Evolutionary conservation across 1,140 invertebrate genomes (phyloP).

Genomic region (Drosophila albomicans): DNA sequence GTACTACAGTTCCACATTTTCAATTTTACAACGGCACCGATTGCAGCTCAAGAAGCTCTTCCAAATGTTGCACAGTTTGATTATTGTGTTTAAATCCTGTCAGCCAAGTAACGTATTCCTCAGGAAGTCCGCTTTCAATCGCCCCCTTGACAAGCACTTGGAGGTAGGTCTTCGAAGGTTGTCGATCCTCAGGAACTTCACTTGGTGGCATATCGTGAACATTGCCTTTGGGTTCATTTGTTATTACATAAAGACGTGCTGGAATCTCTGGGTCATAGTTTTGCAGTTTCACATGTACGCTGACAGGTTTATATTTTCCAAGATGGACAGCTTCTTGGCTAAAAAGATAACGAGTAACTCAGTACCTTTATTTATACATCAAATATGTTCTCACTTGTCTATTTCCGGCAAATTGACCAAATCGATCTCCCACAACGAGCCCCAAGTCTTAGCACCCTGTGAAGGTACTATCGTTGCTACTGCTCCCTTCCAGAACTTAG

Average conservation of each 20-base stretch:
- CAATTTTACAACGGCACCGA: constrained; percentile 31
- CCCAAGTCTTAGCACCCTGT: constrained; percentile 38
- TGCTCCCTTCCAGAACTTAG: constrained; percentile 64
- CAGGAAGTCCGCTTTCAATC: constrained; percentile 64
- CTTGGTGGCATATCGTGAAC: constrained; percentile 24
- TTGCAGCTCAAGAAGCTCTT: constrained; percentile 51
- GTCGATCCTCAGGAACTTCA: constrained; percentile 46
- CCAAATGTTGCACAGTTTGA: constrained; percentile 33
- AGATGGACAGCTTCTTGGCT: constrained; percentile 70
- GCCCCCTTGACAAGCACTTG: constrained; percentile 76
- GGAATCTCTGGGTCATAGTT: constrained; percentile 9
- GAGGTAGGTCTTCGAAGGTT: constrained; percentile 76
- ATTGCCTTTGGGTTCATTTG: constrained; percentile 57
- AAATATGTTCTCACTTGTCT: constrained; percentile 57
- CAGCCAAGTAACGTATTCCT: constrained; percentile 60
- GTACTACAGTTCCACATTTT: background rate
- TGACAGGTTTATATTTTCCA: constrained; percentile 55
- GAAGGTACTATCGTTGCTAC: constrained; percentile 75
- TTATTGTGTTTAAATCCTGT: constrained; percentile 71
- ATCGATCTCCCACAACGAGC: constrained; percentile 75
- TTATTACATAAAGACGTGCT: constrained; percentile 62
- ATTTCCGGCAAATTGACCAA: constrained; percentile 63
- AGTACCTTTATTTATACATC: background rate
- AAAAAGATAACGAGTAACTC: background rate
- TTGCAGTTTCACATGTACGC: constrained; percentile 47